A percentile compares a stretch with the other conserved stretches of the same genome.
Conservation (phyloP, 2,113 vertebrate genomes). For the Paracanthobrama guichenoti region DNA sequence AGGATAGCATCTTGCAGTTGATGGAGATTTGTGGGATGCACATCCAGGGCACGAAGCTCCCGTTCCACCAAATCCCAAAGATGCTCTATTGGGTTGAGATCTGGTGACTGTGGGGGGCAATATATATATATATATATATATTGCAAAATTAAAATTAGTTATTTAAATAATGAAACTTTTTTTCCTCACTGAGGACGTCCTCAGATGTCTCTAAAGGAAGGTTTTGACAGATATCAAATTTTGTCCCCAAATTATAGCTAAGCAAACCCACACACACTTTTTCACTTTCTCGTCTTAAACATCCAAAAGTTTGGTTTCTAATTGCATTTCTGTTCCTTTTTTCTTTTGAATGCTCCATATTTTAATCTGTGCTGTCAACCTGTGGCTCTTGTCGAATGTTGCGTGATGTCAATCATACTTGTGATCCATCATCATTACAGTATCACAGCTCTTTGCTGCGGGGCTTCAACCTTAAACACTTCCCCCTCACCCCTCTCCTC, state of each 20-base stretch:
- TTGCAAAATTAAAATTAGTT: too few species aligned
- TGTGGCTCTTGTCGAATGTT: constrained; percentile 22
- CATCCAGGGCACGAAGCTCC: too few species aligned
- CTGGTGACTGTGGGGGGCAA: too few species aligned
- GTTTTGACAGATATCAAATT: not conserved
- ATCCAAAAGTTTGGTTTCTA: not conserved
- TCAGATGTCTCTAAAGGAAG: not conserved
- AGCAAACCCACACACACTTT: not conserved
- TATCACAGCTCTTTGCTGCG: not conserved
- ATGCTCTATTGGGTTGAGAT: too few species aligned
- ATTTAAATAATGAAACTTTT: not conserved
- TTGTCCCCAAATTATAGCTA: not conserved
- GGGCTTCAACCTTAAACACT: constrained; percentile 28
- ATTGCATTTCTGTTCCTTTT: not conserved
- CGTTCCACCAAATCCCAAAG: too few species aligned
- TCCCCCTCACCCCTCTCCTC: constrained; percentile 9
- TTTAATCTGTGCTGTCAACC: constrained; percentile 12
- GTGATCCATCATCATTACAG: constrained; percentile 22
- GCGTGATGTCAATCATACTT: constrained; percentile 25
- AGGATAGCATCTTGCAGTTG: too few species aligned
- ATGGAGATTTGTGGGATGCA: too few species aligned
- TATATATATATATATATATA: too few species aligned
- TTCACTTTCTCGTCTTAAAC: not conserved
- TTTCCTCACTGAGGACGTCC: not conserved
- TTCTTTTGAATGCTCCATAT: constrained; percentile 7